Conservation (phyloP, 2,888 invertebrate genomes). For the Epinotia nisella region DNA sequence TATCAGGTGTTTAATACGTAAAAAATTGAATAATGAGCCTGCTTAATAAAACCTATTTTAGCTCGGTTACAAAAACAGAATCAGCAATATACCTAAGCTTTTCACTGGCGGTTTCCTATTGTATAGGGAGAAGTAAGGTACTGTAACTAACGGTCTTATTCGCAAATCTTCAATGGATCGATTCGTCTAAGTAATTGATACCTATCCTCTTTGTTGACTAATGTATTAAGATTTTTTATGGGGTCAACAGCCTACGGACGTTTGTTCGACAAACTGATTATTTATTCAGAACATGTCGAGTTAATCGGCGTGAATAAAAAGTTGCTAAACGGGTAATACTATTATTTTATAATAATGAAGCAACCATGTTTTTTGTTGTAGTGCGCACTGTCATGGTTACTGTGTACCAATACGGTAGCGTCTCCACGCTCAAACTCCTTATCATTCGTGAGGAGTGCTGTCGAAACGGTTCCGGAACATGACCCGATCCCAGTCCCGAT, state of each 20-base stretch:
- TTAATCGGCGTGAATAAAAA: constrained; percentile 51
- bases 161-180: constrained; percentile 55
- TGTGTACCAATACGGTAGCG: constrained; percentile 62
- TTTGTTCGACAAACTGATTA: constrained; percentile 66
- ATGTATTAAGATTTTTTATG: constrained; percentile 63
- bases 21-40: too few species aligned
- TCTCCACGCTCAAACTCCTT: constrained; percentile 65
- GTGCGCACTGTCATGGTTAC: constrained; percentile 62
- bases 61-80: neutral
- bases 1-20: too few species aligned
- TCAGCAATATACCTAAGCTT: constrained; percentile 8
- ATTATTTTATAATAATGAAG: neutral
- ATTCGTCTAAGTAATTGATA: constrained; percentile 69
- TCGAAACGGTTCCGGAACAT: constrained; percentile 75
- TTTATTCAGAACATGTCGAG: constrained; percentile 64
- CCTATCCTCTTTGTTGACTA: constrained; percentile 67
- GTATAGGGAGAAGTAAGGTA: constrained; percentile 46
- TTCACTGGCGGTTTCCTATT: constrained; percentile 20
- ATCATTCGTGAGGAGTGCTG: constrained; percentile 68
- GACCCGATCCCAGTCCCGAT: constrained; percentile 83
- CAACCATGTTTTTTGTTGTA: constrained; percentile 50
- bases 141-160: constrained; percentile 59
- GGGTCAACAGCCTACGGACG: constrained; percentile 70
- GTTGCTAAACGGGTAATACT: constrained; percentile 27
- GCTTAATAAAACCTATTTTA: neutral